These are phyloP conservation scores for Bolborhynchus lineola DNA, from an alignment of 2,113 vertebrate genomes.

Conservation along the genomic window DNA sequence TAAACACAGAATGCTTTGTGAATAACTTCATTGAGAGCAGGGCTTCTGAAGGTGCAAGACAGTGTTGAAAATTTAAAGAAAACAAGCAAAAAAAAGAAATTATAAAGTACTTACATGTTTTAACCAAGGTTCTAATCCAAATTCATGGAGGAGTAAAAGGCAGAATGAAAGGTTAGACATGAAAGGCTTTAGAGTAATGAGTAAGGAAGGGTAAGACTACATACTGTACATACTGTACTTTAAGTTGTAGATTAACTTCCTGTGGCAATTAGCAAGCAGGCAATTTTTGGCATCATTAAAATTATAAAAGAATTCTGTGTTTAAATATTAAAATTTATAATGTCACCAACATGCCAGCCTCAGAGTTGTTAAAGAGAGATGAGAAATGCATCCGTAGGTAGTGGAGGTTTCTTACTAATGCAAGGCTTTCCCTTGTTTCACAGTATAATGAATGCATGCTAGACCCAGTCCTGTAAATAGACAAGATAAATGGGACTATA, in stretches of 20 bases:
- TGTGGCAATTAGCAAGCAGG: not conserved
- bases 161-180: not conserved
- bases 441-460: not conserved
- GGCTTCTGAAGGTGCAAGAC: conserved; percentile 8
- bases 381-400: not conserved
- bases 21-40: conserved; percentile 51
- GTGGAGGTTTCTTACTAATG: not conserved
- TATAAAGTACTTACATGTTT: not conserved
- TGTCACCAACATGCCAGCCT: not conserved
- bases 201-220: not conserved
- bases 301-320: not conserved
- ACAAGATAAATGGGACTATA: not conserved
- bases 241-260: not conserved
- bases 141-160: not conserved
- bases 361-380: not conserved
- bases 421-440: not conserved
- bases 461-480: not conserved
- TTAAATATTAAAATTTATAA: not conserved
- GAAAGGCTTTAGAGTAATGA: not conserved
- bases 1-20: conserved; percentile 49
- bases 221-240: not conserved
- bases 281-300: not conserved
- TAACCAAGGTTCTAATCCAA: not conserved
- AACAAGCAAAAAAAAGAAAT: not conserved
- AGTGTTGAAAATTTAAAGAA: not conserved